Evolutionary conservation across 2,888 invertebrate species (phyloP).

Genomic region (Sclerodermus sp.): DNA sequence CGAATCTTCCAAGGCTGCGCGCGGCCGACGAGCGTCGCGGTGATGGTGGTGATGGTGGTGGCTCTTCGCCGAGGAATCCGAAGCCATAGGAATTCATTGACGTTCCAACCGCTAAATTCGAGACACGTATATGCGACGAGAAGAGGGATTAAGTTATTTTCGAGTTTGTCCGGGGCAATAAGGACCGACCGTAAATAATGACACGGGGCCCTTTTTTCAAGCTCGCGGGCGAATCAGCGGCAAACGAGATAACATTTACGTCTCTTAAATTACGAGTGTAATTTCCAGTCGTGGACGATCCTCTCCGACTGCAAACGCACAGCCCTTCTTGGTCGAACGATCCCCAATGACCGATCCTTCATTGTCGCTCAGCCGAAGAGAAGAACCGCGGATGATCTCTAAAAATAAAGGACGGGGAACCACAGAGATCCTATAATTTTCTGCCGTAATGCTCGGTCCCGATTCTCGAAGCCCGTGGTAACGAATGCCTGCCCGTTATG

Average conservation of each 20-base stretch:
- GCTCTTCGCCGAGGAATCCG: not conserved
- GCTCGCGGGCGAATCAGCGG: not conserved
- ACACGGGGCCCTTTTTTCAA: not conserved
- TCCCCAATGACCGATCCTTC: not conserved
- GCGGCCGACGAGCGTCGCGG: too few species aligned
- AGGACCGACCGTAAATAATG: not conserved
- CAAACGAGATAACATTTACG: not conserved
- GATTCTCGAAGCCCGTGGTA: not conserved
- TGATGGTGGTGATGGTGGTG: too few species aligned
- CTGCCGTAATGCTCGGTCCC: not conserved
- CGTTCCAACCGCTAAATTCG: too few species aligned
- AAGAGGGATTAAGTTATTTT: too few species aligned
- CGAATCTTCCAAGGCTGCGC: too few species aligned
- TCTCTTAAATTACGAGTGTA: not conserved
- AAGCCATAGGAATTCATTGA: too few species aligned
- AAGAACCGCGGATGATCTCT: not conserved
- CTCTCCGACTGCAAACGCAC: not conserved
- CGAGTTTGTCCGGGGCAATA: too few species aligned
- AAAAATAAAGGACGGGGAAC: not conserved
- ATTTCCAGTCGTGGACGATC: too few species aligned
- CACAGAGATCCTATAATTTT: conserved; percentile 1
- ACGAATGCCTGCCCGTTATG: conserved; percentile 1
- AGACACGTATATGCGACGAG: too few species aligned
- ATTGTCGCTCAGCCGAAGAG: not conserved
- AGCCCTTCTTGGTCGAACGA: not conserved